A percentile compares a stretch with the other conserved stretches of the same genome.
Evolutionary conservation across 2,113 vertebrate genomes (phyloP).

Genomic region (Alethe diademata): DNA sequence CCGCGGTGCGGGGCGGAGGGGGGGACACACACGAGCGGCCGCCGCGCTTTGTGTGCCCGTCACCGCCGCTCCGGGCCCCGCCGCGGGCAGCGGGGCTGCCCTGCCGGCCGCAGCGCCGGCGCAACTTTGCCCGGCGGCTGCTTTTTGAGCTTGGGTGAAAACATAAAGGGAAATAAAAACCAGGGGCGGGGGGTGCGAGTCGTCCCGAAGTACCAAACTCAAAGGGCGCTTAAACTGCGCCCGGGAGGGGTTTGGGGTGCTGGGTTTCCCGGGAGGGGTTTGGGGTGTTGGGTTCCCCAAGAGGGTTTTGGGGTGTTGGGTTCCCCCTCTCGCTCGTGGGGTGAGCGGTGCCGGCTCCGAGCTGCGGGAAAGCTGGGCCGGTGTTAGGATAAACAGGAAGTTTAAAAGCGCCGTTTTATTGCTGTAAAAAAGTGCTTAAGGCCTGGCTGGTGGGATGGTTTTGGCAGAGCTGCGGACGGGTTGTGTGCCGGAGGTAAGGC

Average conservation of each 20-base stretch:
- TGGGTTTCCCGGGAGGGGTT: neutral
- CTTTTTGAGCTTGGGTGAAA: neutral
- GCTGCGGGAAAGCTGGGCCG: neutral
- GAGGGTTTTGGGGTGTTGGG: neutral
- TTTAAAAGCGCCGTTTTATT: conserved; percentile 43
- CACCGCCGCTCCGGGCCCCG: conserved; percentile 28
- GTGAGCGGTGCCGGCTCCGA: neutral
- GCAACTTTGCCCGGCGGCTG: neutral
- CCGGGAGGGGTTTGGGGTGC: neutral
- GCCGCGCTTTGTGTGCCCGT: conserved; percentile 44
- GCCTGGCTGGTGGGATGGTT: conserved; percentile 31
- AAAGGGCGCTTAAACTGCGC: neutral
- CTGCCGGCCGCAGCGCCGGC: neutral
- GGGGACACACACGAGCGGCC: neutral
- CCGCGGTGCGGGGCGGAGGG: neutral
- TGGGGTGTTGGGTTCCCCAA: neutral
- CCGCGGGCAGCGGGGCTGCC: neutral
- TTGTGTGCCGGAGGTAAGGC: conserved; percentile 12
- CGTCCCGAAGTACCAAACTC: neutral
- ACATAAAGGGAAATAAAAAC: neutral
- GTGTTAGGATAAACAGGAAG: conserved; percentile 58
- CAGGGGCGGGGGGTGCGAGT: neutral
- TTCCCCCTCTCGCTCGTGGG: neutral
- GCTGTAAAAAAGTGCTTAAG: conserved; percentile 21
- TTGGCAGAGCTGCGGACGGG: neutral